Evolutionary conservation across 2,797 vertebrate genomes (phyloP), one percentile per base, ranked within the genome.

Genomic region (Poeciliopsis infans): DNA sequence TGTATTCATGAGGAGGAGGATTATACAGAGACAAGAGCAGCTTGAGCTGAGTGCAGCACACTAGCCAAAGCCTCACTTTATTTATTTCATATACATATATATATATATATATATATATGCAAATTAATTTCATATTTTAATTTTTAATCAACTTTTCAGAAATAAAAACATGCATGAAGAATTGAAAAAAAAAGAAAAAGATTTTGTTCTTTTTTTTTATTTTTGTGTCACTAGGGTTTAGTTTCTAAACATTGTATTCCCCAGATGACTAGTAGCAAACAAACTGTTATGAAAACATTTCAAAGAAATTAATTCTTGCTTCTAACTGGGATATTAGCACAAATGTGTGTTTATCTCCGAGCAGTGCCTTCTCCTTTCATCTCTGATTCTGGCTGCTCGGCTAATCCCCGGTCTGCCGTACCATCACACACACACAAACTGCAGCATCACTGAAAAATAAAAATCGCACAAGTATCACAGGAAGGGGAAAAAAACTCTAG

Each of bases 1-100:
- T 96, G 94, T 96, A 96, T 96, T 96, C 96, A 96, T 93, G 95
- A 95, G 93, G 94, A 95, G 94, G 93, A 95, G 94, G 95, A 96
- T 96, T 96, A 95, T 92, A 85, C 81, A 88, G 89, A 93, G 91
- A 93, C 89, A 90, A 94, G 91, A 91, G 92, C 91, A 87, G 92
- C 89, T 86, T 76, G 83, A 91, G 89, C 90, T 90, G 90, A 93
- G 93, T 89, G 92, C 90, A 89, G 85, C 82, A 85, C 81, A 91
- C 90, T 86, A 85, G 92, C 86, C 88, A 43, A 84, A 91, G 92
- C 93, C 80, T 83, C 79, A 15, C 79, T 89, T 88, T 86, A 89
- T 83, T 85, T 77, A 86, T 41, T 43, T 28, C 12, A 57, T 15
- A 13, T 7, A 61, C 16, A 61, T 33, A 61, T 23, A 66, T 10